Percentiles rank a stretch among this genome's conserved stretches.
Conservation (phyloP, 2,888 invertebrate species). For the Nomada fucata region DNA sequence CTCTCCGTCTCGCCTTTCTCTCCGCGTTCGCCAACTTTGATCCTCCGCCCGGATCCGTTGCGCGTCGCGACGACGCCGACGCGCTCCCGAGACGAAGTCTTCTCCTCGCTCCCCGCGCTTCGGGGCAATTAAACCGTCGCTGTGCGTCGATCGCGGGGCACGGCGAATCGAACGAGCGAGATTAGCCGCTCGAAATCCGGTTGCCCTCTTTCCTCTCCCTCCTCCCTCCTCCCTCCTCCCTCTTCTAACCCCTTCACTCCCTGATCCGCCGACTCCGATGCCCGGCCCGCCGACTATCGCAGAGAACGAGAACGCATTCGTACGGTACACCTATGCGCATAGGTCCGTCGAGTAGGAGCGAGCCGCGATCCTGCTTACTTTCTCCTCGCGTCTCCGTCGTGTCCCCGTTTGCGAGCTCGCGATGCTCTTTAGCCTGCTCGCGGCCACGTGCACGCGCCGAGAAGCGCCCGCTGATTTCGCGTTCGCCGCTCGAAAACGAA, state of each 20-base stretch:
- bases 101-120: no score
- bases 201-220: conserved; percentile 22
- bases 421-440: conserved; percentile 24
- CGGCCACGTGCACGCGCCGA: conserved; percentile 19
- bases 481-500: conserved; percentile 14
- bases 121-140: background rate
- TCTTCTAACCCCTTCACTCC: no score
- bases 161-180: background rate
- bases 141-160: background rate
- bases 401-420: conserved; percentile 50
- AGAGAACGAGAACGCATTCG: conserved; percentile 26
- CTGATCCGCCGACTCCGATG: no score
- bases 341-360: conserved; percentile 21
- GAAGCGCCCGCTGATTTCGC: background rate
- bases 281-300: conserved; percentile 7
- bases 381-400: conserved; percentile 53
- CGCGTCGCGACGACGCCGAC: no score
- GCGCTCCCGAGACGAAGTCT: no score
- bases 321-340: background rate
- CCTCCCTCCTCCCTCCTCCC: no score
- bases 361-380: conserved; percentile 43
- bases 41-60: background rate
- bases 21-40: background rate
- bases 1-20: background rate
- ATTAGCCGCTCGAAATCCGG: conserved; percentile 46